These are phyloP conservation scores for Patella caerulea DNA, from an alignment of 2,888 invertebrate genomes.

Conservation along the genomic window DNA sequence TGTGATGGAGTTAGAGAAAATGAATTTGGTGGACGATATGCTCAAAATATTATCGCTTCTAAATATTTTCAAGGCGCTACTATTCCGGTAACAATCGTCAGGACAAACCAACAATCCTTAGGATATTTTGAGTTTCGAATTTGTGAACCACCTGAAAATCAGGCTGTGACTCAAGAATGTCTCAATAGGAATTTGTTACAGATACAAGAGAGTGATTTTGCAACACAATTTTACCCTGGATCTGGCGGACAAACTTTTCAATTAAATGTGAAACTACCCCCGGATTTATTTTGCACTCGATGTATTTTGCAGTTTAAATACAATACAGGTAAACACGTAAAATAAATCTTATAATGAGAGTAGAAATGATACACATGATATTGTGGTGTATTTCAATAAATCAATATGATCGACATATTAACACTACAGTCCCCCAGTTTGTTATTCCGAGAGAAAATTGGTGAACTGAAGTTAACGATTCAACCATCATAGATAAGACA, in stretches of 20 bases:
- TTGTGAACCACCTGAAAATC: neutral
- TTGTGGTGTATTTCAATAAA: too few species aligned
- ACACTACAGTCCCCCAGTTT: too few species aligned
- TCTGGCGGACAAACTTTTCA: constrained; percentile 37
- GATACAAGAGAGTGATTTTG: neutral
- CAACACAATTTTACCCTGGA: constrained; percentile 32
- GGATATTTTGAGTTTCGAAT: constrained; percentile 3
- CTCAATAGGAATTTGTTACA: neutral
- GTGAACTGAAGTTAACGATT: too few species aligned
- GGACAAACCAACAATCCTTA: neutral
- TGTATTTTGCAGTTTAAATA: constrained; percentile 43
- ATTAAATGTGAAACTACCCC: constrained; percentile 36
- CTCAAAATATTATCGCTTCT: neutral
- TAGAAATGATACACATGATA: too few species aligned
- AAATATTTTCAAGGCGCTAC: constrained; percentile 3
- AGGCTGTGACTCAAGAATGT: neutral
- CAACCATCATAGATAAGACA: too few species aligned
- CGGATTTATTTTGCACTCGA: constrained; percentile 34
- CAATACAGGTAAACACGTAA: constrained; percentile 33
- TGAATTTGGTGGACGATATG: neutral
- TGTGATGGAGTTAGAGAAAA: neutral
- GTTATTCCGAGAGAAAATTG: too few species aligned
- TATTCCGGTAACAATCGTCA: neutral
- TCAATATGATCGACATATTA: too few species aligned
- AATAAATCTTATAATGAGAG: too few species aligned